Percentiles rank a stretch among this genome's conserved stretches.
Conservation (phyloP, 2,888 invertebrate species). For the Sarcophaga subvicina region DNA sequence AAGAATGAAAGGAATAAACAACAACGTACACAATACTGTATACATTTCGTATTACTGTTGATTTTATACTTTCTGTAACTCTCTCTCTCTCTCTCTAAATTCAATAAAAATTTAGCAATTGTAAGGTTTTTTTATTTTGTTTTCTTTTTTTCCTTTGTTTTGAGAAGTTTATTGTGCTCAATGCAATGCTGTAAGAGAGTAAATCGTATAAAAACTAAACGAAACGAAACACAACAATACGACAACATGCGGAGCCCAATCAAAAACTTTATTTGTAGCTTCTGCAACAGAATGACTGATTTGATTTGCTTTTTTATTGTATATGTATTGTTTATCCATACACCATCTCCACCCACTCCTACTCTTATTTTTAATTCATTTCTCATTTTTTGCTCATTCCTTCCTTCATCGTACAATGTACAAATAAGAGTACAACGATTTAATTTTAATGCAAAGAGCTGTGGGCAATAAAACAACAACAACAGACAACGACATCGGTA, state of each 20-base stretch:
- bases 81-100: background rate
- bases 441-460: slow-evolving; percentile 47
- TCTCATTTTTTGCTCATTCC: background rate
- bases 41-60: slow-evolving; percentile 34
- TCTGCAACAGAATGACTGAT: slow-evolving; percentile 24
- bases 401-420: background rate
- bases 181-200: background rate
- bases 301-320: slow-evolving; percentile 13
- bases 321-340: no score
- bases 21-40: background rate
- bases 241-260: slow-evolving; percentile 12
- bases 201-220: background rate
- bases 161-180: no score
- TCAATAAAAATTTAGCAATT: background rate
- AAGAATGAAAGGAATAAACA: background rate
- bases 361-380: background rate
- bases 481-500: background rate
- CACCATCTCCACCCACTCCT: no score
- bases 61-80: slow-evolving; percentile 10
- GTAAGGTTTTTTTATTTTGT: background rate
- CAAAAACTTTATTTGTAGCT: slow-evolving; percentile 21
- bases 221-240: background rate
- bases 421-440: slow-evolving; percentile 38
- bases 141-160: background rate
- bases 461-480: slow-evolving; percentile 27